phyloP scores from a whole-genome alignment of 2,888 invertebrate species.

The Aplocera efformata region DNA sequence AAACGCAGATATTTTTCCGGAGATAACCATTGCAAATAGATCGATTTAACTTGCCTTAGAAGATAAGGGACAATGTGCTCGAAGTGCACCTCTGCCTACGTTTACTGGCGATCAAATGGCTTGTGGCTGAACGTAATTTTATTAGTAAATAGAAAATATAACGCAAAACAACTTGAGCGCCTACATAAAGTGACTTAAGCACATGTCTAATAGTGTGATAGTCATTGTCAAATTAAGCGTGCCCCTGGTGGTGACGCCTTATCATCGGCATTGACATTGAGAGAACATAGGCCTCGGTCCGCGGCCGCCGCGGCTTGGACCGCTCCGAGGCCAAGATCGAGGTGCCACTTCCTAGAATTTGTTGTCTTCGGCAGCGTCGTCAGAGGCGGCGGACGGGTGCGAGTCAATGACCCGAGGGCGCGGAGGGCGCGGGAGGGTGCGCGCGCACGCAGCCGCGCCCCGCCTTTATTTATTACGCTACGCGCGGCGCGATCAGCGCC shows the following conservation, averaged over 20 bases:
- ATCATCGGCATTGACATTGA: slow-evolving; percentile 73
- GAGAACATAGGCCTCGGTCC: slow-evolving; percentile 30
- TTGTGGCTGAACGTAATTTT: no score
- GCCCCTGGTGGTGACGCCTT: slow-evolving; percentile 20
- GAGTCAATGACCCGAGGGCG: slow-evolving; percentile 75
- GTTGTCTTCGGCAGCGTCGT: slow-evolving; percentile 60
- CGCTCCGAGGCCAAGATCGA: slow-evolving; percentile 57
- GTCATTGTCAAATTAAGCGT: neutral
- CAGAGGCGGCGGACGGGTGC: slow-evolving; percentile 46
- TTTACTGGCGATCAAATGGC: no score
- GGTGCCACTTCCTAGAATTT: slow-evolving; percentile 56
- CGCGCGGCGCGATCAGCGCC: slow-evolving; percentile 68
- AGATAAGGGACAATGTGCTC: no score
- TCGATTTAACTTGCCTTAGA: no score
- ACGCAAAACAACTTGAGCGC: no score
- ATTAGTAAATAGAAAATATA: no score
- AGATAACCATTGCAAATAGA: slow-evolving; percentile 34
- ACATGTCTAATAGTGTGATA: no score
- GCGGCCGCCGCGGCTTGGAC: slow-evolving; percentile 26
- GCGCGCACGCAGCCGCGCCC: slow-evolving; percentile 78
- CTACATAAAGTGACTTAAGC: no score
- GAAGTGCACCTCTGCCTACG: no score
- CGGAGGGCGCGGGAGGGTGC: slow-evolving; percentile 75
- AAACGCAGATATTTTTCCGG: slow-evolving; percentile 9
- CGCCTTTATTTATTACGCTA: slow-evolving; percentile 80